Evolutionary conservation across 2,797 vertebrate species (phyloP).

Genomic region (Trematomus bernacchii): DNA sequence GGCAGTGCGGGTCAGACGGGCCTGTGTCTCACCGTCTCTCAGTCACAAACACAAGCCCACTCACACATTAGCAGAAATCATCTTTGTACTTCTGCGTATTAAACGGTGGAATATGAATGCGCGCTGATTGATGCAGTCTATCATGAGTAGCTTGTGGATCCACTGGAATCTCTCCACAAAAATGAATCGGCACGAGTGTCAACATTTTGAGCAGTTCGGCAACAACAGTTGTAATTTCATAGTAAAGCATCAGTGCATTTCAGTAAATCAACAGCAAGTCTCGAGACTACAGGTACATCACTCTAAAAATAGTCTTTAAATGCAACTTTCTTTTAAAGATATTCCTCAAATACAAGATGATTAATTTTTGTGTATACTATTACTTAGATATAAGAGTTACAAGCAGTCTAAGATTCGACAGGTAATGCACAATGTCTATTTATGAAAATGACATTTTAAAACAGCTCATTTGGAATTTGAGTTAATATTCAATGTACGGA

Average conservation of each 20-base stretch:
- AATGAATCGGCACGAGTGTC: conserved; percentile 64
- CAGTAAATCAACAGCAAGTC: neutral
- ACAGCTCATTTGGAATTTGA: neutral
- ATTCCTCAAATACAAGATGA: neutral
- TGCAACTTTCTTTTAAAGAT: neutral
- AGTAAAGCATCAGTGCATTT: conserved; percentile 23
- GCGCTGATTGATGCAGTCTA: conserved; percentile 70
- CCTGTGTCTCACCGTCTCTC: conserved; percentile 49
- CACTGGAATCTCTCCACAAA: conserved; percentile 64
- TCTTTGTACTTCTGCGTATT: conserved; percentile 49
- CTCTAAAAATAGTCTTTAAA: neutral
- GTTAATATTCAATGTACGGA: conserved; percentile 1
- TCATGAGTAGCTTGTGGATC: conserved; percentile 67
- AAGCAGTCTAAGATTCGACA: neutral
- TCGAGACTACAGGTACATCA: neutral
- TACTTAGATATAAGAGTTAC: neutral
- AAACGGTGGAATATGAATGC: conserved; percentile 75
- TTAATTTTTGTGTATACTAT: neutral
- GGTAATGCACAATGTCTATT: neutral
- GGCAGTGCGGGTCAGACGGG: conserved; percentile 45
- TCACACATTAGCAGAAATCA: conserved; percentile 47
- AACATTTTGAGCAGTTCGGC: conserved; percentile 41
- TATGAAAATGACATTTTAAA: neutral
- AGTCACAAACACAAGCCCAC: conserved; percentile 37
- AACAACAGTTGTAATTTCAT: conserved; percentile 52